Percentiles rank a stretch among this genome's conserved stretches.
Evolutionary conservation across 2,888 invertebrate genomes (phyloP).

Genomic region (Meandrusa payeni): DNA sequence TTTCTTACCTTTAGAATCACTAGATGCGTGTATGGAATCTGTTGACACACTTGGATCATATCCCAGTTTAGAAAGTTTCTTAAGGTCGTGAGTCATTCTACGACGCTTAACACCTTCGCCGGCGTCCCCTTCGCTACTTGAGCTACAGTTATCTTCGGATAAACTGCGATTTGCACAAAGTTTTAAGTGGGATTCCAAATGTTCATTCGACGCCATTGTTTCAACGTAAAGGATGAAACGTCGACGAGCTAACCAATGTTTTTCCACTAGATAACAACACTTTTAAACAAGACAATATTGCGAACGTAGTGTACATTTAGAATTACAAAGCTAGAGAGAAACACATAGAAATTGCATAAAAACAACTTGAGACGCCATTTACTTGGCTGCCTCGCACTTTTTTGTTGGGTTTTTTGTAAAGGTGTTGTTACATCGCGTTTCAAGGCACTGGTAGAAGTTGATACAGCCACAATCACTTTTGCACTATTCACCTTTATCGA

Average conservation of each 20-base stretch:
- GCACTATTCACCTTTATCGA: not conserved
- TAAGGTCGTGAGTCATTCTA: slow-evolving; percentile 66
- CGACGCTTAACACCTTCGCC: slow-evolving; percentile 68
- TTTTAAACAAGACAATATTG: slow-evolving; percentile 43
- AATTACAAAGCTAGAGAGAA: slow-evolving; percentile 54
- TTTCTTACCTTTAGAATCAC: slow-evolving; percentile 65
- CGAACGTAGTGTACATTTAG: slow-evolving; percentile 41
- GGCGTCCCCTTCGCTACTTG: slow-evolving; percentile 58
- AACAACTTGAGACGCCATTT: slow-evolving; percentile 80
- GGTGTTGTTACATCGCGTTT: slow-evolving; percentile 44
- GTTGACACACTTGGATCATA: slow-evolving; percentile 73
- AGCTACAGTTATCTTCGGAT: slow-evolving; percentile 49
- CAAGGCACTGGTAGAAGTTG: slow-evolving; percentile 35
- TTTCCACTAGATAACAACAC: slow-evolving; percentile 58
- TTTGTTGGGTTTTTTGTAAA: slow-evolving; percentile 43
- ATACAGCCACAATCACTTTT: slow-evolving; percentile 35
- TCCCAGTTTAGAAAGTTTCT: slow-evolving; percentile 71
- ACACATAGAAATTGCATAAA: slow-evolving; percentile 67
- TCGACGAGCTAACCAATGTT: slow-evolving; percentile 49
- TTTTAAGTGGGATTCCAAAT: slow-evolving; percentile 70
- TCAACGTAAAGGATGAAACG: slow-evolving; percentile 53
- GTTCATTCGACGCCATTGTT: slow-evolving; percentile 76
- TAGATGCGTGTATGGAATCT: slow-evolving; percentile 52
- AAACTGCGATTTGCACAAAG: slow-evolving; percentile 64
- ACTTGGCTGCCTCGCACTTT: slow-evolving; percentile 59